A percentile compares a stretch with the other conserved stretches of the same genome.
Evolutionary conservation across 2,113 vertebrate species (phyloP).

Genomic region (Gambusia affinis): DNA sequence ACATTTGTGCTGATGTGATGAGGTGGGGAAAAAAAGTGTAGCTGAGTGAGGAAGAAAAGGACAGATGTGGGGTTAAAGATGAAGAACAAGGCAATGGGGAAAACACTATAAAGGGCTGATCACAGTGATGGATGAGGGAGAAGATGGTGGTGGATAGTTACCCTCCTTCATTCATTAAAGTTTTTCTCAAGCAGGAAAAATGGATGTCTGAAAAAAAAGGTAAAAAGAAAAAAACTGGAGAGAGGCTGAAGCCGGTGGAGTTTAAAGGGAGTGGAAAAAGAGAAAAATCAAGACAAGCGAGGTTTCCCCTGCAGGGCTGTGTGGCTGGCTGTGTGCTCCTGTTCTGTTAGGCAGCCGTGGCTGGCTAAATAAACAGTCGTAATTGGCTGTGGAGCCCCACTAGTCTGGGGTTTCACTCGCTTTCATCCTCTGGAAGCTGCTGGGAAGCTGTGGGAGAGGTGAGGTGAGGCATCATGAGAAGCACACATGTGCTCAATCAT

Average conservation of each 20-base stretch:
- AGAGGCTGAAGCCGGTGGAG: slow-evolving; percentile 34
- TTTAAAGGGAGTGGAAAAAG: slow-evolving; percentile 59
- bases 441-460: slow-evolving; percentile 79
- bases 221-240: slow-evolving; percentile 16
- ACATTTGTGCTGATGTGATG: slow-evolving; percentile 52
- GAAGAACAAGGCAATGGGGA: slow-evolving; percentile 20
- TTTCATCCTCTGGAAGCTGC: slow-evolving; percentile 76
- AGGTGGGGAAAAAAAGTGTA: slow-evolving; percentile 23
- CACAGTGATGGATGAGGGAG: slow-evolving; percentile 64
- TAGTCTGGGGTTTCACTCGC: slow-evolving; percentile 85
- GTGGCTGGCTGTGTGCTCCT: slow-evolving; percentile 80
- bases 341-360: slow-evolving; percentile 77
- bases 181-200: slow-evolving; percentile 14
- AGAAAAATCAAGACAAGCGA: slow-evolving; percentile 56
- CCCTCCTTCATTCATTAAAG: slow-evolving; percentile 14
- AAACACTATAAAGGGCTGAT: slow-evolving; percentile 28
- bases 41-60: slow-evolving; percentile 22
- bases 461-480: slow-evolving; percentile 81
- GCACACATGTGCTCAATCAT: slow-evolving; percentile 75
- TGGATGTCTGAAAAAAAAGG: slow-evolving; percentile 24
- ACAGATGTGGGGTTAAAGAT: slow-evolving; percentile 13
- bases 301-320: slow-evolving; percentile 79
- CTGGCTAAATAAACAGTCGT: slow-evolving; percentile 87
- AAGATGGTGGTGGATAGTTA: slow-evolving; percentile 43
- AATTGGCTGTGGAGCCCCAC: slow-evolving; percentile 94